Evolutionary conservation across 2,888 invertebrate genomes (phyloP).

Genomic region (Spodoptera picta): DNA sequence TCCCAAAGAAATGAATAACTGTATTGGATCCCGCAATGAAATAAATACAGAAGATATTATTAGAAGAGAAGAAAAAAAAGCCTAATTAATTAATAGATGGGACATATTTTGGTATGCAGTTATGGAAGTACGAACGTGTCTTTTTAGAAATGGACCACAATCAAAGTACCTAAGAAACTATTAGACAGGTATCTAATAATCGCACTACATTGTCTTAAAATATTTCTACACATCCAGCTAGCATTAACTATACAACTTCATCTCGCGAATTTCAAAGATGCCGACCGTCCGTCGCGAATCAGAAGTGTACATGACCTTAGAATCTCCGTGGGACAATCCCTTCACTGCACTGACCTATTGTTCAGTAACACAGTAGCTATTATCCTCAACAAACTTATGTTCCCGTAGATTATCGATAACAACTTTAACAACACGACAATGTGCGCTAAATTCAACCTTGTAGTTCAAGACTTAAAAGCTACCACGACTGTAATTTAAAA

Average conservation of each 20-base stretch:
- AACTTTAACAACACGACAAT: background rate
- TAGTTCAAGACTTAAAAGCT: background rate
- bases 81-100: too few relatives aligned
- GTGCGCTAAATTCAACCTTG: slow-evolving; percentile 19
- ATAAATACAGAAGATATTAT: too few relatives aligned
- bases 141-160: too few relatives aligned
- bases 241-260: background rate
- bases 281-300: slow-evolving; percentile 9
- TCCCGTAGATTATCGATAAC: slow-evolving; percentile 47
- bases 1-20: too few relatives aligned
- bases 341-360: slow-evolving; percentile 64
- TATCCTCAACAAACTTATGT: slow-evolving; percentile 49
- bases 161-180: too few relatives aligned
- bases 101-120: too few relatives aligned
- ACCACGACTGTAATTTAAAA: slow-evolving; percentile 3
- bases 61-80: too few relatives aligned
- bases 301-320: slow-evolving; percentile 44
- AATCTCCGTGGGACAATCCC: slow-evolving; percentile 56
- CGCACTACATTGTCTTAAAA: too few relatives aligned
- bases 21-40: too few relatives aligned
- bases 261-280: slow-evolving; percentile 7
- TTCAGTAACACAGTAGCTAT: slow-evolving; percentile 61
- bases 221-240: background rate
- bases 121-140: too few relatives aligned
- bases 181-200: background rate